Evolutionary conservation across 2,113 vertebrate species (phyloP), one percentile per base, ranked within the genome.

Genomic region (Pygoscelis antarcticus): DNA sequence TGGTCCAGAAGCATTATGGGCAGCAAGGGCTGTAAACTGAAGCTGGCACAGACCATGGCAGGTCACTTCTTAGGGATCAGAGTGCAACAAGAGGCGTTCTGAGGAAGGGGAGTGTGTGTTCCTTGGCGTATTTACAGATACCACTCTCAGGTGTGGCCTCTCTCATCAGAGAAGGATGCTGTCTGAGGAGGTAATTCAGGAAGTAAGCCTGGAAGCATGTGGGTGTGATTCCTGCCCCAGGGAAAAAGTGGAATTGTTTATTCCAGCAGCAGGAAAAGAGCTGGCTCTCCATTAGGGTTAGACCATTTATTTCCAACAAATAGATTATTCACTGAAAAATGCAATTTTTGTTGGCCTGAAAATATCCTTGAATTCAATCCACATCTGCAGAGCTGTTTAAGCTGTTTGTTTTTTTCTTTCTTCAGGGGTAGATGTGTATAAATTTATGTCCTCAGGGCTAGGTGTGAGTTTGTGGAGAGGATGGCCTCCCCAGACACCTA

Each of bases 121-220:
- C 44, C 62, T 83, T 76, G 78, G 62, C 5, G 0, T 70, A 38
- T 94, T 87, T 58, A 55, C 86, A 92, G 95, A 97, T 96, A 94
- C 89, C 95, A 65, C 83, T 93, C 78, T 97, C 89, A 94, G 96
- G 95, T 97, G 96, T 95, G 96, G 94, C 89, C 81, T 19, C 72
- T 89, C 89, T 92, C 91, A 91, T 95, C 87, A 61, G 94, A 69
- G 70, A 51, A 85, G 81, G 87, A 86, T 3, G 9, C 66, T 69
- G 62, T 55, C 78, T 90, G 78, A 96, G 75, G 82, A 96, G 79
- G 81, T 81, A 93, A 91, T 87, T 96, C 81, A 88, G 91, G 93
- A 96, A 94, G 94, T 91, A 97, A 96, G 78, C 58, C 76, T 89
- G 78, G 74, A 94, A 91, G 78, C 91, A 89, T 79, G 91, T 95